Base-by-base conservation (phyloP, 2,113 vertebrate genomes). In the Dasyornis broadbenti region DNA sequence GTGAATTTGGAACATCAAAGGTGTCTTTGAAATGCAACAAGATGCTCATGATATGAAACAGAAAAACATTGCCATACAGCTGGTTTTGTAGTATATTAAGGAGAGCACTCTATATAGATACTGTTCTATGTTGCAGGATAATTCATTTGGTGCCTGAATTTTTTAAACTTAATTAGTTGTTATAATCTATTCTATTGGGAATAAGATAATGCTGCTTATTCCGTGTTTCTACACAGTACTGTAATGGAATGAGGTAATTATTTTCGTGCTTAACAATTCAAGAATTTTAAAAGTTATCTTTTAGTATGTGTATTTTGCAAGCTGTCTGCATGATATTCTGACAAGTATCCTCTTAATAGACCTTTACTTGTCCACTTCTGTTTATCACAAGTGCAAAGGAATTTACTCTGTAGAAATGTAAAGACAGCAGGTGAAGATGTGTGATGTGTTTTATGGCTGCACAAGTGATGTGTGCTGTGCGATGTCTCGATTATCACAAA, bases 401-500 rank as follows among this genome's bases (percentile, higher is more conserved):
- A 90, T 92, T 96, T 89, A 89, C 54, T 80, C 8, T 82, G 63
- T 91, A 69, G 82, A 95, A 81, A 70, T 66, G 72, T 82, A 76
- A 89, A 95, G 96, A 47, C 82, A 75, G 70, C 86, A 35, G 73
- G 82, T 96, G 89, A 96, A 95, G 84, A 87, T 66, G 47, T 92
- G 72, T 83, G 83, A 53, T 83, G 94, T 98, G 88, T 94, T 97
- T 91, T 82, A 88, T 84, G 90, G 76, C 88, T 72, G 90, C 95
- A 92, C 90, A 77, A 96, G 92, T 97, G 89, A 69, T 69, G 49
- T 82, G 90, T 93, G 24, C 90, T 79, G 95, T 92, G 68, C 81
- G 11, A 85, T 97, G 87, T 97, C 96, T 92, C 88, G 85, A 90
- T 69, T 97, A 97, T 98, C 98, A 98, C 98, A 95, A 90, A 97